Conservation (phyloP, 2,113 vertebrate genomes). For the Furnarius figulus region DNA sequence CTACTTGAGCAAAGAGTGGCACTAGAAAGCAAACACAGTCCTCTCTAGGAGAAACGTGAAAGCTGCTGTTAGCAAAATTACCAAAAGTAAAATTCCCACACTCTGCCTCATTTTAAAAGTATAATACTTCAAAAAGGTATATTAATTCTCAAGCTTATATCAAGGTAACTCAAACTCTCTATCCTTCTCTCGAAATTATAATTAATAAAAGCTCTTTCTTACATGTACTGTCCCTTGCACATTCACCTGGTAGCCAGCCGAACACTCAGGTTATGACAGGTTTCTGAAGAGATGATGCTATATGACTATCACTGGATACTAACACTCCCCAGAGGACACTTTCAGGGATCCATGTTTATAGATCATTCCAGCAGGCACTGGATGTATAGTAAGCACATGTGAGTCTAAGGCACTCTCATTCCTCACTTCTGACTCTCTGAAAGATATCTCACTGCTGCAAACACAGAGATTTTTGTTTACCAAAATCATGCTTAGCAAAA, state of each 20-base stretch:
- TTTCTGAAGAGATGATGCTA: background rate
- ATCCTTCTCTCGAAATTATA: background rate
- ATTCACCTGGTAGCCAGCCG: background rate
- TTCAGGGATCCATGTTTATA: background rate
- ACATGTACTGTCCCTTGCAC: background rate
- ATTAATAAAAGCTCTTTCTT: background rate
- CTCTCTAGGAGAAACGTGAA: background rate
- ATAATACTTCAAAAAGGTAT: background rate
- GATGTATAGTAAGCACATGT: background rate
- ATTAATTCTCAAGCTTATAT: background rate
- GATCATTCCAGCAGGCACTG: background rate
- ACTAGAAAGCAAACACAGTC: background rate
- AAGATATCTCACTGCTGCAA: background rate
- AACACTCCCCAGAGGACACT: background rate
- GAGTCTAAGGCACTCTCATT: background rate
- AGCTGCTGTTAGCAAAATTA: background rate
- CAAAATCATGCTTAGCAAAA: background rate
- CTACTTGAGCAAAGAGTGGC: background rate
- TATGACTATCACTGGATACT: background rate
- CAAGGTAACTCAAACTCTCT: background rate
- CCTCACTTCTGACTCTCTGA: background rate
- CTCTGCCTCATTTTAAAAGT: background rate
- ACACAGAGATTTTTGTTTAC: background rate
- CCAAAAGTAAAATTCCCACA: background rate
- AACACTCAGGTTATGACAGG: rapidly evolving